Base-by-base conservation (phyloP, 2,797 vertebrate genomes). In the Crenichthys baileyi region DNA sequence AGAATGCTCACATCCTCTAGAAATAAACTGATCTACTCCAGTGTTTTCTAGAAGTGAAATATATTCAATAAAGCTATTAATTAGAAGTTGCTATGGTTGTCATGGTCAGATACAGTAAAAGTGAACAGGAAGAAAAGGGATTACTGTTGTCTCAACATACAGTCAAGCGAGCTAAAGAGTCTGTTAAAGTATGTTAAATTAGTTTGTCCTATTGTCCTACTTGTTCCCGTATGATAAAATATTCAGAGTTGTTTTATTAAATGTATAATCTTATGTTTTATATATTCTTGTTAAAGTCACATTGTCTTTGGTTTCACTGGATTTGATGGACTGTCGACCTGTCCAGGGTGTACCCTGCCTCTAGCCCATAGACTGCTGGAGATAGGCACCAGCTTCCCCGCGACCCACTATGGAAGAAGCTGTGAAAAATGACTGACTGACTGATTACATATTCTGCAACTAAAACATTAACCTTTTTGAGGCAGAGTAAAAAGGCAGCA, bases 11-110 rank as follows among this genome's bases (percentile, higher is more conserved):
- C 36, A 48, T 75, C 53, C 75, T 68, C 68, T 83, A 51, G 61
- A 61, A 79, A 83, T 81, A 24, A 83, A 31, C 68, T n/a, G 71
- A 83, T 70, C 73, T 79, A 70, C 46, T 60, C 13, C 26, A 36
- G 20, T 18, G 41, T 18, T 46, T 20, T 53, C 55, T 18, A 39
- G 20, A 22, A 50, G 22, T 39, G 24, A 63, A 65, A 44, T 13
- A 22, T 29, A 76, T 39, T 67, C 7, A 39, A 55, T 50, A n/a
- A n/a, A 11, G 36, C 36, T 36, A 36, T 36, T 36, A 36, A 4
- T 36, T 36, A 36, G 36, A 36, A 65, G 7, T 39, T 22, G 8
- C 11, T 4, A 65, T 39, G 3, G 5, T 4, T 22, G 18, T 65
- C 16, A 20, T 20, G 8, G 18, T 65, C 31, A 39, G 61, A 65